A percentile compares a stretch with the other conserved stretches of the same genome.
These are phyloP conservation scores for Cryptus viduatorius DNA, from an alignment of 2,888 invertebrate genomes.

Conservation along the genomic window DNA sequence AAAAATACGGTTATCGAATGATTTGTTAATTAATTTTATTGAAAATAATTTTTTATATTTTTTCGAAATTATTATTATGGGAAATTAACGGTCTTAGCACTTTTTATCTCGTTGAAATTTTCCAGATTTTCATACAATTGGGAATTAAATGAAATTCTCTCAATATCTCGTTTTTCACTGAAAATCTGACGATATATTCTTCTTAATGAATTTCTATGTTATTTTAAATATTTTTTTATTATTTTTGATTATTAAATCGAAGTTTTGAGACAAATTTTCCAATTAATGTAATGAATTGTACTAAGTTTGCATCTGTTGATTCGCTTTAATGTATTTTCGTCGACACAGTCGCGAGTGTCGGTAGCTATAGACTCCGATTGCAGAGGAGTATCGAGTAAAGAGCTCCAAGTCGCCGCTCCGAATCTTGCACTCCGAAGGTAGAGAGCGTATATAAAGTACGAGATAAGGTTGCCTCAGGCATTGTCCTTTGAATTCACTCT, in stretches of 20 bases:
- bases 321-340: not conserved
- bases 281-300: not conserved
- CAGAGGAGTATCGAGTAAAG: not conserved
- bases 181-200: too few species aligned
- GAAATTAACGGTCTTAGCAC: too few species aligned
- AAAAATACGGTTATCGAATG: too few species aligned
- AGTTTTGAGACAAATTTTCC: not conserved
- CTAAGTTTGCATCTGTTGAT: not conserved
- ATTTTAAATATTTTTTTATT: not conserved
- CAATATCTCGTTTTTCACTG: not conserved
- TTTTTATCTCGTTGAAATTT: too few species aligned
- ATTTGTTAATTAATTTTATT: too few species aligned
- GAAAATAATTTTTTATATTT: too few species aligned
- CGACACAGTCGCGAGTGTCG: not conserved
- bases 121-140: too few species aligned
- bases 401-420: constrained; percentile 4
- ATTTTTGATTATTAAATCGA: not conserved
- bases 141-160: too few species aligned
- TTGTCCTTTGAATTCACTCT: constrained; percentile 64
- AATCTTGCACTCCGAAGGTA: constrained; percentile 22
- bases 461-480: constrained; percentile 62
- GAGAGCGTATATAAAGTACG: constrained; percentile 28
- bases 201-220: not conserved
- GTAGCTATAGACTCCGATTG: constrained; percentile 2
- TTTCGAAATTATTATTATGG: too few species aligned